Percentiles rank a stretch among this genome's conserved stretches.
Conservation (phyloP, 2,888 invertebrate species). For the Tenthredo distinguenda region DNA sequence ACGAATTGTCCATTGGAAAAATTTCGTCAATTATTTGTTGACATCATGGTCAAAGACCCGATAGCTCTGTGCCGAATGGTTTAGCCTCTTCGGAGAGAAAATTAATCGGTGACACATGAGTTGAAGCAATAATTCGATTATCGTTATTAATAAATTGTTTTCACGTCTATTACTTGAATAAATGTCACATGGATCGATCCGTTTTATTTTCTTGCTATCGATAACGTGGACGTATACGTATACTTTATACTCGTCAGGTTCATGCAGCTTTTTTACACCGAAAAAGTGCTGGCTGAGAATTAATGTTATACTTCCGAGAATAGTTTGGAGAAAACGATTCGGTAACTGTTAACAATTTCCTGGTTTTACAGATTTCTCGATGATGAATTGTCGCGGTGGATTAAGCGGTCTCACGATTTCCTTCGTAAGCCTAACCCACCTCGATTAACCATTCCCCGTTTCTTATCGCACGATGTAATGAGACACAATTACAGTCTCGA, state of each 20-base stretch:
- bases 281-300: not conserved
- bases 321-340: not conserved
- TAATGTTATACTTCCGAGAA: not conserved
- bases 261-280: not conserved
- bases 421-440: not conserved
- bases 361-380: not conserved
- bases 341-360: not conserved
- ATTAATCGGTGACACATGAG: not conserved
- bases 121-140: not conserved
- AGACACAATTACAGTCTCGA: not conserved
- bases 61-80: not conserved
- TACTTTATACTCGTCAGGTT: not conserved
- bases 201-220: not conserved
- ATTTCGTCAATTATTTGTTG: slow-evolving; percentile 59
- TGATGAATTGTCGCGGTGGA: not conserved
- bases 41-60: slow-evolving; percentile 58
- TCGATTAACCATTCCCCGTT: not conserved
- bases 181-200: not conserved
- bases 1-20: slow-evolving; percentile 63
- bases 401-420: not conserved
- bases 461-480: not conserved
- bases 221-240: not conserved
- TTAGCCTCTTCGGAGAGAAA: not conserved
- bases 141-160: not conserved
- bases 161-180: not conserved